These are phyloP conservation scores for Ataeniobius toweri DNA, from an alignment of 2,797 vertebrate genomes.

Conservation along the genomic window DNA sequence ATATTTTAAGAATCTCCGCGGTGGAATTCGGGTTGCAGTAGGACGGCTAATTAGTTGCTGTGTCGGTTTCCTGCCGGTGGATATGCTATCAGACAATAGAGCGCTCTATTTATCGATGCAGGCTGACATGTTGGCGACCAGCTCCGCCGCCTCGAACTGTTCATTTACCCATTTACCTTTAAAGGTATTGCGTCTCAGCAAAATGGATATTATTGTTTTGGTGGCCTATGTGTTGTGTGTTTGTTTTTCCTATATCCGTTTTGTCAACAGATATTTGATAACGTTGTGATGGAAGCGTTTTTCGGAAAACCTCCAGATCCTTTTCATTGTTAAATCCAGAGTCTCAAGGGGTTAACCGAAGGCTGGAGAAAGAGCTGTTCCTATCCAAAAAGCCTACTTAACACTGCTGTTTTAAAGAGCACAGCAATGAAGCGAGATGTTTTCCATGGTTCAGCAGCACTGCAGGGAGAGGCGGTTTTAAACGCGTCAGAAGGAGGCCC, in stretches of 20 bases:
- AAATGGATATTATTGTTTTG: neutral
- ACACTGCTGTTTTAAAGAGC: constrained; percentile 32
- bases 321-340: constrained; percentile 84
- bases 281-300: constrained; percentile 49
- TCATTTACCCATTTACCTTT: constrained; percentile 46
- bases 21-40: constrained; percentile 42
- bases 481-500: constrained; percentile 60
- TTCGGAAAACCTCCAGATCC: constrained; percentile 67
- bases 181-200: constrained; percentile 42
- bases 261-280: constrained; percentile 22
- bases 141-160: constrained; percentile 65
- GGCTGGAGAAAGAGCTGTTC: constrained; percentile 60
- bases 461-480: constrained; percentile 39
- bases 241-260: neutral
- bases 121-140: constrained; percentile 73
- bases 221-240: neutral
- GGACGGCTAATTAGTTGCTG: constrained; percentile 28
- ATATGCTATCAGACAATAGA: constrained; percentile 78
- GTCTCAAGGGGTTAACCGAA: constrained; percentile 81
- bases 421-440: constrained; percentile 3
- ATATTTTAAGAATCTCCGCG: constrained; percentile 55
- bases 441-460: constrained; percentile 19
- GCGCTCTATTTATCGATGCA: constrained; percentile 70
- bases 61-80: constrained; percentile 39
- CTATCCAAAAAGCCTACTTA: constrained; percentile 32